Evolutionary conservation across 2,113 vertebrate genomes (phyloP).

Genomic region (Excalfactoria chinensis): DNA sequence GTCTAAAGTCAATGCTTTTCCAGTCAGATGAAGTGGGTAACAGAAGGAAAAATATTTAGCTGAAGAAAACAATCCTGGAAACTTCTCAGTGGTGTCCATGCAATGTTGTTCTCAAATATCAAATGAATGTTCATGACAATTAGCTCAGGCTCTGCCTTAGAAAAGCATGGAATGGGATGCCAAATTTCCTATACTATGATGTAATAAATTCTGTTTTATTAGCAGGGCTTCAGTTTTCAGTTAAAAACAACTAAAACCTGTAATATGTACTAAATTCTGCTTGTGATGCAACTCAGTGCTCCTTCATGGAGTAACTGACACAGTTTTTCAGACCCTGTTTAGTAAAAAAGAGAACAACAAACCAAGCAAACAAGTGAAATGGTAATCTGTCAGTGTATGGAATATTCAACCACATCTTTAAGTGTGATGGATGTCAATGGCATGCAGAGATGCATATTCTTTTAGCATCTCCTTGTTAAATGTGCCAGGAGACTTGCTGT

Average conservation of each 20-base stretch:
- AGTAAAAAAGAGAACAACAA: background rate
- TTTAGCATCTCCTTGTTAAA: background rate
- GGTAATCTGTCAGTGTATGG: background rate
- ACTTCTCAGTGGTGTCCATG: background rate
- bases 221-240: constrained; percentile 4
- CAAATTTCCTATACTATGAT: constrained; percentile 42
- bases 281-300: background rate
- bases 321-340: background rate
- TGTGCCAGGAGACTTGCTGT: background rate
- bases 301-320: background rate
- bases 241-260: constrained; percentile 5
- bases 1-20: background rate
- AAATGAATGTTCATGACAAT: constrained; percentile 33
- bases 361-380: too few relatives aligned
- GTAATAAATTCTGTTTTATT: constrained; percentile 17
- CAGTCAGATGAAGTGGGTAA: background rate
- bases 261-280: background rate
- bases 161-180: background rate
- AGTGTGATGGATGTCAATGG: background rate
- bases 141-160: constrained; percentile 25
- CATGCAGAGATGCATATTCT: background rate
- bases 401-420: background rate
- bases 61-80: background rate
- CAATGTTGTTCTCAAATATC: constrained; percentile 32
- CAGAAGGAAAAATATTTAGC: constrained; percentile 16